Conservation (phyloP, 2,113 vertebrate genomes). For the Myxocyprinus asiaticus region DNA sequence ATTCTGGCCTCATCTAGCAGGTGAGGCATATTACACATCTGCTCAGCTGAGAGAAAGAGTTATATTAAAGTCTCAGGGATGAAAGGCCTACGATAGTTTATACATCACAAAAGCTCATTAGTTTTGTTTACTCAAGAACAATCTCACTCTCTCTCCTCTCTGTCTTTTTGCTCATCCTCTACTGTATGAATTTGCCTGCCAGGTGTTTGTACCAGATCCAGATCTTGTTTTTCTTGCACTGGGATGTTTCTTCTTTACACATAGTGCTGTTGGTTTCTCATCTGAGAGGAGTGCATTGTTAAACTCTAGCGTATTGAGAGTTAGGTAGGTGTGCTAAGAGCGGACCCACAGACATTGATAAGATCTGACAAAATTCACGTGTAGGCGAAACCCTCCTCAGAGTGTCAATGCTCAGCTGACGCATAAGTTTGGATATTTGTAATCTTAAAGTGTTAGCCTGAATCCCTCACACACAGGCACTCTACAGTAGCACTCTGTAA, state of each 20-base stretch:
- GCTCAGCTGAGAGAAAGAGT: conserved; percentile 56
- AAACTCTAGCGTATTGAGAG: conserved; percentile 13
- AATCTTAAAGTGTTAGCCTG: conserved; percentile 14
- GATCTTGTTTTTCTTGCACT: conserved; percentile 7
- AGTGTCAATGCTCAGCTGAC: not conserved
- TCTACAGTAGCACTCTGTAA: conserved; percentile 33
- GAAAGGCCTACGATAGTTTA: conserved; percentile 33
- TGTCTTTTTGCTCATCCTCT: not conserved
- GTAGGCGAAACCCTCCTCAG: conserved; percentile 27
- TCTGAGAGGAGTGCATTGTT: conserved; percentile 7
- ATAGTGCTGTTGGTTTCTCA: not conserved
- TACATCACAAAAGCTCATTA: conserved; percentile 46
- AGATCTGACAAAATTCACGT: conserved; percentile 25
- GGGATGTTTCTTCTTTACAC: not conserved
- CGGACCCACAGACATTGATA: conserved; percentile 14
- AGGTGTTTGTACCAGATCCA: conserved; percentile 6
- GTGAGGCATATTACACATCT: conserved; percentile 69
- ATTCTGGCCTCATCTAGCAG: conserved; percentile 70
- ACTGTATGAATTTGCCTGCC: conserved; percentile 4
- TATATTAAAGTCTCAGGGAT: conserved; percentile 18
- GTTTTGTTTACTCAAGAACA: conserved; percentile 49
- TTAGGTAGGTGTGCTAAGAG: conserved; percentile 22
- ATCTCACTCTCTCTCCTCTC: conserved; percentile 1
- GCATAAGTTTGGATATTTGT: conserved; percentile 18
- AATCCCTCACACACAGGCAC: conserved; percentile 24